Conservation (phyloP, 1,140 invertebrate species). For the Brachionus asplanchnoidis region DNA sequence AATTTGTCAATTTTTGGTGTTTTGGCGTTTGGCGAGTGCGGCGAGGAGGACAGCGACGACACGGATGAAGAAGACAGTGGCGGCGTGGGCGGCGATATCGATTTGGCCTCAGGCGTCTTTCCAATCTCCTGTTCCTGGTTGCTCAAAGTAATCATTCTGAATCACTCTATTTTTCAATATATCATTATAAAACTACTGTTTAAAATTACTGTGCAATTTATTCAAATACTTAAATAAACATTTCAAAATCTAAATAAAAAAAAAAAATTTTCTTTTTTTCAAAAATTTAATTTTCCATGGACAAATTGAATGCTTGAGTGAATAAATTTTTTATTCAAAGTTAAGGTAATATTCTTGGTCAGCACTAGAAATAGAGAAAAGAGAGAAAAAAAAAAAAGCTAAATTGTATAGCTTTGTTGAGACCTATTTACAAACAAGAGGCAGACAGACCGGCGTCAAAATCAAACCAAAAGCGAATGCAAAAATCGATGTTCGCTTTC, state of each 20-base stretch:
- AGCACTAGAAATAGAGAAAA: not conserved
- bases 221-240: not conserved
- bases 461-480: not conserved
- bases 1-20: not conserved
- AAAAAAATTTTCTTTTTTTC: not conserved
- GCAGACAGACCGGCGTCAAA: conserved; percentile 31
- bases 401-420: not conserved
- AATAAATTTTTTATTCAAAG: not conserved
- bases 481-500: conserved; percentile 25
- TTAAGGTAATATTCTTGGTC: conserved; percentile 6
- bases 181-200: conserved; percentile 20
- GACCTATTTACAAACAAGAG: conserved; percentile 23
- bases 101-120: not conserved
- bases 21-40: not conserved
- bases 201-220: not conserved
- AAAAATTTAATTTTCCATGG: not conserved
- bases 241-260: not conserved
- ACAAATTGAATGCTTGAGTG: conserved; percentile 4
- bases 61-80: not conserved
- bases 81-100: conserved; percentile 13
- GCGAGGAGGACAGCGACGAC: conserved; percentile 3
- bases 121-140: not conserved
- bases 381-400: not conserved
- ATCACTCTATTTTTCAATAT: not conserved
- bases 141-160: not conserved